Percentiles rank a stretch among this genome's conserved stretches.
Evolutionary conservation across 2,113 vertebrate species (phyloP).

Genomic region (Lanius collurio): DNA sequence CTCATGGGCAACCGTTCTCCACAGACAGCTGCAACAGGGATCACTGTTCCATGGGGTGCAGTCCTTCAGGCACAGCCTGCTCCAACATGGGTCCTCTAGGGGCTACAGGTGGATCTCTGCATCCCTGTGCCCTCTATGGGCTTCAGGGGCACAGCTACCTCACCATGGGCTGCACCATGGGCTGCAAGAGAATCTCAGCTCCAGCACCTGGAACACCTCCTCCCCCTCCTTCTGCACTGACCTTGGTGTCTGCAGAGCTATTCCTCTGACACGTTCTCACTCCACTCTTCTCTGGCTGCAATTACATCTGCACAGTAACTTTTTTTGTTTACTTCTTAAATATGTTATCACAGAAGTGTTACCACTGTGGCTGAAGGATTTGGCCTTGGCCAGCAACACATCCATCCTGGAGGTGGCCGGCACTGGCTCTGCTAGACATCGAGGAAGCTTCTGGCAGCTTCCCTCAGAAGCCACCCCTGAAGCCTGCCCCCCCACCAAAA

Average conservation of each 20-base stretch:
- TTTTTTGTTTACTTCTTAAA: not conserved
- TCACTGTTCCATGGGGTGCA: not conserved
- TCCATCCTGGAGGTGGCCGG: not conserved
- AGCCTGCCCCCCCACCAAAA: rapidly evolving
- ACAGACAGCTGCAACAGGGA: not conserved
- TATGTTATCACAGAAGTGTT: not conserved
- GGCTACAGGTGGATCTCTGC: not conserved
- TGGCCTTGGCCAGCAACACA: not conserved
- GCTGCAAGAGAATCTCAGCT: not conserved
- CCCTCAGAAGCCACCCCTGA: not conserved
- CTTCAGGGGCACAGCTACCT: not conserved
- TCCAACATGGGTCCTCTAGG: not conserved
- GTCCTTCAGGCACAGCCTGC: not conserved
- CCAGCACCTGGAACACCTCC: not conserved
- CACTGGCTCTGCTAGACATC: not conserved
- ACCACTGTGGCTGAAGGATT: not conserved
- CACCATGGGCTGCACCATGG: not conserved
- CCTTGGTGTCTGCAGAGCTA: not conserved
- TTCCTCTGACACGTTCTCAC: not conserved
- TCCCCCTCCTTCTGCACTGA: not conserved
- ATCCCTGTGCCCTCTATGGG: not conserved
- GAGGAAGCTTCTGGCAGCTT: not conserved
- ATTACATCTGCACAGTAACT: not conserved
- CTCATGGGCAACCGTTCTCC: not conserved
- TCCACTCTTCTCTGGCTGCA: not conserved